phyloP scores from a whole-genome alignment of 1,140 invertebrate species.

The Nixonia krombeini region DNA sequence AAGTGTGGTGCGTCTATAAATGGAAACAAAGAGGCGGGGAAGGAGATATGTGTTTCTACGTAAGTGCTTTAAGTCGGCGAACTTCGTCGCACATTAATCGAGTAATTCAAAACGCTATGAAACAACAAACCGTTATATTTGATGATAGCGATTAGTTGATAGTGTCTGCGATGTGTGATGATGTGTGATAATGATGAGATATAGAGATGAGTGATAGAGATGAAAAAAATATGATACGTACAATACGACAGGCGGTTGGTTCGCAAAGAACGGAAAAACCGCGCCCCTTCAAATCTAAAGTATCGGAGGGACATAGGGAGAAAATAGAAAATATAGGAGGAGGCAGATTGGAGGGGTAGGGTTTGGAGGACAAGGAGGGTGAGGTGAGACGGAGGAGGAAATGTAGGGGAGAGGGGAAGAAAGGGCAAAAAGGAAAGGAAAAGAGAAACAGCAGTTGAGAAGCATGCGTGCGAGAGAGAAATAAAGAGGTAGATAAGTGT shows the following conservation, averaged over 20 bases:
- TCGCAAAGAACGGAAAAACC: background rate
- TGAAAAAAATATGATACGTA: no score
- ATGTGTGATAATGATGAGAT: slow-evolving; percentile 18
- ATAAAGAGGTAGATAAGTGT: slow-evolving; percentile 2
- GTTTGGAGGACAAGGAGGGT: background rate
- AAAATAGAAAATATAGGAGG: background rate
- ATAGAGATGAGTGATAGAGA: no score
- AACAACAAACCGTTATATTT: no score
- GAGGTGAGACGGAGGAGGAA: background rate
- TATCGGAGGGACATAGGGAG: background rate
- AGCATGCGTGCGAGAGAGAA: slow-evolving; percentile 13
- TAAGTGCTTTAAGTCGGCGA: no score
- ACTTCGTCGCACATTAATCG: no score
- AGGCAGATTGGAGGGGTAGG: background rate
- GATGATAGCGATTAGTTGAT: no score
- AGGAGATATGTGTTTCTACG: no score
- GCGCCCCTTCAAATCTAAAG: slow-evolving; percentile 1
- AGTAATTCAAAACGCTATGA: no score
- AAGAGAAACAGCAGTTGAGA: background rate
- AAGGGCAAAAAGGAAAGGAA: slow-evolving; percentile 9
- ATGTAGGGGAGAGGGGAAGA: background rate
- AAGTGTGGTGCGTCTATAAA: no score
- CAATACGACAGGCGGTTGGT: background rate
- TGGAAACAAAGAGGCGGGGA: no score
- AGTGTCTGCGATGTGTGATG: no score